These are phyloP conservation scores for Melitaea cinxia DNA, from an alignment of 1,140 invertebrate species.

Conservation along the genomic window DNA sequence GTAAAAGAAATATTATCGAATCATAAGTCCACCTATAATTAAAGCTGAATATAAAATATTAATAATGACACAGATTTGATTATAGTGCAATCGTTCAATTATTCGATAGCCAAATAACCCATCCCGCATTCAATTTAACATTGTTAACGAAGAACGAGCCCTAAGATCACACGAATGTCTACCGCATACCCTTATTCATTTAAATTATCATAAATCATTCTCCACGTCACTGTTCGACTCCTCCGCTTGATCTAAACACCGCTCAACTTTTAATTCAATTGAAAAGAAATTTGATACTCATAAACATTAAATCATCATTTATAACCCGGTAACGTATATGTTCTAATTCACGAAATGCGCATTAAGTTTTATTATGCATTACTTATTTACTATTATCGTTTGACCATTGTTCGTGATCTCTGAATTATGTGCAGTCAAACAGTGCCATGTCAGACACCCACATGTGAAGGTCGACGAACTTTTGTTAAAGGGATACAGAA, in stretches of 20 bases:
- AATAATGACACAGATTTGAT: conserved; percentile 43
- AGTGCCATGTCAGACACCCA: conserved; percentile 51
- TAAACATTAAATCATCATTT: conserved; percentile 20
- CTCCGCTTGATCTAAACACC: not conserved
- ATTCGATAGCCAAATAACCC: conserved; percentile 52
- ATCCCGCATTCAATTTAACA: conserved; percentile 57
- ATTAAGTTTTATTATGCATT: conserved; percentile 43
- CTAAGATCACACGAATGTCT: conserved; percentile 42
- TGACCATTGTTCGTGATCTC: conserved; percentile 58
- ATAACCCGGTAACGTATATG: conserved; percentile 8
- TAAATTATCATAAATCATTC: conserved; percentile 57
- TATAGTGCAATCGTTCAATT: conserved; percentile 44
- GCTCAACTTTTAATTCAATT: conserved; percentile 19
- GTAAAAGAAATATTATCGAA: too few species aligned
- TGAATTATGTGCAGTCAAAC: conserved; percentile 34
- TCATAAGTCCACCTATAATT: too few species aligned
- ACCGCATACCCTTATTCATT: conserved; percentile 43
- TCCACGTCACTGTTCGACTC: conserved; percentile 13
- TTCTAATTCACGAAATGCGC: conserved; percentile 33
- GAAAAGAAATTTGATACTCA: conserved; percentile 24
- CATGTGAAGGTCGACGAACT: conserved; percentile 57
- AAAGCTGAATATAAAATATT: not conserved
- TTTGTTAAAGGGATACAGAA: conserved; percentile 54
- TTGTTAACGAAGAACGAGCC: conserved; percentile 51
- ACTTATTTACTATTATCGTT: conserved; percentile 49